phyloP scores from a whole-genome alignment of 2,888 invertebrate genomes.

The Chloromyia formosa region DNA sequence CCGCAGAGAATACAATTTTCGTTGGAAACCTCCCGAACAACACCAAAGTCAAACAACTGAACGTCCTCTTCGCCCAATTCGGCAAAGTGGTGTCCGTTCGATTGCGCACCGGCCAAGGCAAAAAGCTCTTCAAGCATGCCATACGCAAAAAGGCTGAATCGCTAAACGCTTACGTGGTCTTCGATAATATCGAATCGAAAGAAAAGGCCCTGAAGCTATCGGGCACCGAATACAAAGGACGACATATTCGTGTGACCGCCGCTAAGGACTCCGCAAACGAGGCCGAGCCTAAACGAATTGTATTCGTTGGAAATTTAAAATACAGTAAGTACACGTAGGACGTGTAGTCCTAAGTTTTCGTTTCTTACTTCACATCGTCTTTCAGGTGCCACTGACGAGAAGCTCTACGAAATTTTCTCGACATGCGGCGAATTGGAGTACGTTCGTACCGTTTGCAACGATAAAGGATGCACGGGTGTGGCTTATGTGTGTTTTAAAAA shows the following conservation, averaged over 20 bases:
- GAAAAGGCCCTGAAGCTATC: slow-evolving; percentile 57
- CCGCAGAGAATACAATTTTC: slow-evolving; percentile 57
- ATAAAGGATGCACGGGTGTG: slow-evolving; percentile 57
- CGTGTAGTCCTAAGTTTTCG: too few species aligned
- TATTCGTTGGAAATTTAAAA: slow-evolving; percentile 63
- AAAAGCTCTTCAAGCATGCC: slow-evolving; percentile 57
- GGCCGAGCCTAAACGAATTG: slow-evolving; percentile 55
- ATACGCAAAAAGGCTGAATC: slow-evolving; percentile 56
- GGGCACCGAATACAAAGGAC: slow-evolving; percentile 58
- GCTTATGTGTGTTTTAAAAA: slow-evolving; percentile 61
- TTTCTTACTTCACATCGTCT: background rate
- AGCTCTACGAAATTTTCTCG: slow-evolving; percentile 60
- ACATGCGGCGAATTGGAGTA: slow-evolving; percentile 63
- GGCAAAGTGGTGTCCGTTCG: slow-evolving; percentile 57
- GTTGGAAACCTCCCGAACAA: slow-evolving; percentile 62
- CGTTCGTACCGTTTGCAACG: slow-evolving; percentile 58
- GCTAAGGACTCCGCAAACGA: slow-evolving; percentile 49
- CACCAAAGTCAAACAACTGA: slow-evolving; percentile 59
- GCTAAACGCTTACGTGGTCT: slow-evolving; percentile 60
- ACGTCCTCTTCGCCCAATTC: slow-evolving; percentile 55
- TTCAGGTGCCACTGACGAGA: slow-evolving; percentile 60
- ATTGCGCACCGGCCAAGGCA: slow-evolving; percentile 59
- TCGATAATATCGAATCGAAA: slow-evolving; percentile 55
- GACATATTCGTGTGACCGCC: slow-evolving; percentile 58
- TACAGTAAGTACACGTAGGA: slow-evolving; percentile 58